Conservation (phyloP, 1,140 invertebrate genomes). For the Globodera rostochiensis region DNA sequence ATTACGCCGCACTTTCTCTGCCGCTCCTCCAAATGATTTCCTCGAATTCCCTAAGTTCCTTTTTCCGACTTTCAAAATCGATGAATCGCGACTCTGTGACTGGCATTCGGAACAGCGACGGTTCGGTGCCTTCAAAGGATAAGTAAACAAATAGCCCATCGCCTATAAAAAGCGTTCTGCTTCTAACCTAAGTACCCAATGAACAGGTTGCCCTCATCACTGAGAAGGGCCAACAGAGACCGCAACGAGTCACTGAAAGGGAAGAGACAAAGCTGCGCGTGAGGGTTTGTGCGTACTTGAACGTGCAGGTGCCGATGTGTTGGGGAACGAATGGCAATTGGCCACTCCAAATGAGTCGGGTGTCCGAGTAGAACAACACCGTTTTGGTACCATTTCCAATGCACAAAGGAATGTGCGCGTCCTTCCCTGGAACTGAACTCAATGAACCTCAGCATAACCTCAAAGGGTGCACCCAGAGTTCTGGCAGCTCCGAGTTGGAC, state of each 20-base stretch:
- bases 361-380: slow-evolving; percentile 48
- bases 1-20: slow-evolving; percentile 11
- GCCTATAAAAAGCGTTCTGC: background rate
- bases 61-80: slow-evolving; percentile 49
- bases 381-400: slow-evolving; percentile 52
- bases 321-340: slow-evolving; percentile 48
- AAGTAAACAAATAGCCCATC: background rate
- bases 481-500: no score
- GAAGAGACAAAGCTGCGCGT: background rate
- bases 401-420: slow-evolving; percentile 43
- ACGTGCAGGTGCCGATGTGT: slow-evolving; percentile 35
- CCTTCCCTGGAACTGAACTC: slow-evolving; percentile 21
- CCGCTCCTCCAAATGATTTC: slow-evolving; percentile 36
- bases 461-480: background rate
- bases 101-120: slow-evolving; percentile 56
- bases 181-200: slow-evolving; percentile 39
- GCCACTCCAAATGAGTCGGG: slow-evolving; percentile 44
- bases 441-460: background rate
- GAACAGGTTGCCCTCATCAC: slow-evolving; percentile 40
- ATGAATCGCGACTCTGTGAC: slow-evolving; percentile 52
- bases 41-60: slow-evolving; percentile 49
- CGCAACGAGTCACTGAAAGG: slow-evolving; percentile 41
- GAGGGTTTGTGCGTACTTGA: slow-evolving; percentile 20
- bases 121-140: slow-evolving; percentile 41
- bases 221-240: slow-evolving; percentile 42